These are phyloP conservation scores for Epirrhoe tristata DNA, from an alignment of 2,888 invertebrate genomes.

Conservation along the genomic window DNA sequence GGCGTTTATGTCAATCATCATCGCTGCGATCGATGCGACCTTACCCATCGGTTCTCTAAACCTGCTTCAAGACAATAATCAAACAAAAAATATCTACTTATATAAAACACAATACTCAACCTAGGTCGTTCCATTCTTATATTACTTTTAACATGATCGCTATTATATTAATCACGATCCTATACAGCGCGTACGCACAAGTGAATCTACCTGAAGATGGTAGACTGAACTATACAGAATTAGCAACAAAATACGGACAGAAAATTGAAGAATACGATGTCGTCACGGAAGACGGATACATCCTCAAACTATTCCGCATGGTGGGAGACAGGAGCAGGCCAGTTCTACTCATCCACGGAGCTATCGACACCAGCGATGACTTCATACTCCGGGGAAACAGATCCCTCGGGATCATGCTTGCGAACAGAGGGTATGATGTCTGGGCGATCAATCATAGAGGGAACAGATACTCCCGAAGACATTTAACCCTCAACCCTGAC, in stretches of 20 bases:
- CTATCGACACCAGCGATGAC: conserved; percentile 55
- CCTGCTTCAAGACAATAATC: background rate
- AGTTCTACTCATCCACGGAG: conserved; percentile 57
- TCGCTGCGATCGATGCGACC: too few species aligned
- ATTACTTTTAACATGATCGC: conserved; percentile 6
- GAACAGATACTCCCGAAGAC: conserved; percentile 84
- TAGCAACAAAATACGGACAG: conserved; percentile 56
- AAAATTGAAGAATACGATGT: conserved; percentile 51
- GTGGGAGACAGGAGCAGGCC: conserved; percentile 49
- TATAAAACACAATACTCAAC: conserved; percentile 1
- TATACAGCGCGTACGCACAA: conserved; percentile 25
- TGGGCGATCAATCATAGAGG: conserved; percentile 82
- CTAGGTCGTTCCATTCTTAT: background rate
- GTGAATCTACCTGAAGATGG: conserved; percentile 49
- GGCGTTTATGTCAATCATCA: too few species aligned
- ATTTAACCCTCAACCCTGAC: conserved; percentile 68
- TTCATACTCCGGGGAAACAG: conserved; percentile 56
- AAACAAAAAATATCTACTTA: conserved; percentile 4
- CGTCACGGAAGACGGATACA: conserved; percentile 56
- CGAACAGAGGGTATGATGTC: conserved; percentile 79
- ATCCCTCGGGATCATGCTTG: conserved; percentile 61
- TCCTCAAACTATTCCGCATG: conserved; percentile 57
- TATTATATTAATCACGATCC: background rate
- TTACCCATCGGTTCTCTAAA: background rate
- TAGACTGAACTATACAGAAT: conserved; percentile 49